phyloP scores from a whole-genome alignment of 2,113 vertebrate species.

The Empidonax alnorum region DNA sequence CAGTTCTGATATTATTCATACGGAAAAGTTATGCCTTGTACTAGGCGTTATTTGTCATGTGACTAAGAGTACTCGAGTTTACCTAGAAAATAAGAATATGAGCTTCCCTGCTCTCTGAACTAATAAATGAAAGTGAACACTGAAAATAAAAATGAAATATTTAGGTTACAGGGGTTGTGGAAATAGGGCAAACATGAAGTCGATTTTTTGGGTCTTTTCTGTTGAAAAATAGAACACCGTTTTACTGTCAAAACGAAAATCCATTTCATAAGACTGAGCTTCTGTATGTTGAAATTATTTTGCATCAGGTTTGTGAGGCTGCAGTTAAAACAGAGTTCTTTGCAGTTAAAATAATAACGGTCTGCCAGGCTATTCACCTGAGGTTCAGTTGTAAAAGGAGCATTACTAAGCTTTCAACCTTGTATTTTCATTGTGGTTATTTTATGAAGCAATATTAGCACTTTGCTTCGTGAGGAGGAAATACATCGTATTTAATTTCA shows the following conservation, averaged over 20 bases:
- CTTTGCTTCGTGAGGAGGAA: not conserved
- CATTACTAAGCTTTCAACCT: conserved; percentile 8
- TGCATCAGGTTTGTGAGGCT: not conserved
- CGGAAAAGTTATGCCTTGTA: conserved; percentile 7
- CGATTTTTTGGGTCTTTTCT: not conserved
- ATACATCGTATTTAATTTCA: not conserved
- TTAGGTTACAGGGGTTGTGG: not conserved
- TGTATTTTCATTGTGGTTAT: conserved; percentile 25
- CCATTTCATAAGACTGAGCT: not conserved
- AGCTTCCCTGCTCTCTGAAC: not conserved
- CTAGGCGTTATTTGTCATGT: conserved; percentile 16
- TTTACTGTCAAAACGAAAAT: not conserved
- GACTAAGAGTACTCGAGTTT: not conserved
- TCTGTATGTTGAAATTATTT: not conserved
- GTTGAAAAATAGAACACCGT: not conserved
- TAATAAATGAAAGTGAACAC: not conserved
- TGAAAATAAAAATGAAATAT: not conserved
- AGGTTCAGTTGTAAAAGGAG: not conserved
- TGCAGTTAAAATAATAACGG: not conserved
- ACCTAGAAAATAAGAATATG: not conserved
- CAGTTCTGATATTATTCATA: not conserved
- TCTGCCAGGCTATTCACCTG: not conserved
- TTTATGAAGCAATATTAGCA: not conserved
- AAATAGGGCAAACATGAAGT: not conserved
- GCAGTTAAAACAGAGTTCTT: not conserved